phyloP scores from a whole-genome alignment of 2,888 invertebrate genomes.

The Tipula vernalis region DNA sequence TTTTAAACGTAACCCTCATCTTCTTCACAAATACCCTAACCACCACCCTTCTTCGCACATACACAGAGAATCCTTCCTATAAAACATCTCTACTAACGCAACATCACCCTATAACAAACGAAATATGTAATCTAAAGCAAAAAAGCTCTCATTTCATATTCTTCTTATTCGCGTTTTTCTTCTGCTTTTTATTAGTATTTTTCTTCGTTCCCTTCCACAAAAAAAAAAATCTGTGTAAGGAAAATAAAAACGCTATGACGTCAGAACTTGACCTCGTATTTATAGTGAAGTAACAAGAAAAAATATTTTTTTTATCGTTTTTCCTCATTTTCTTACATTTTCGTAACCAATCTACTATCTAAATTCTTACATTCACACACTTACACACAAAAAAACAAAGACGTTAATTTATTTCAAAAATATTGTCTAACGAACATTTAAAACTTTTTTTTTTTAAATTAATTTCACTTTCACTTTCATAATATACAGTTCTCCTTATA shows the following conservation, averaged over 20 bases:
- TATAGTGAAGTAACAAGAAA: neutral
- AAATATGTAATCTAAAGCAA: neutral
- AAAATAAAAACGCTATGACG: constrained; percentile 9
- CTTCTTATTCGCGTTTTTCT: neutral
- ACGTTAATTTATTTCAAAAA: neutral
- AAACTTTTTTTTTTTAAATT: neutral
- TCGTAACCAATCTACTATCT: neutral
- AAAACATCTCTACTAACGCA: neutral
- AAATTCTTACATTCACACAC: neutral
- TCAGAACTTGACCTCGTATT: constrained; percentile 11
- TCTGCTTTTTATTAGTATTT: neutral
- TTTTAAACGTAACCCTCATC: neutral
- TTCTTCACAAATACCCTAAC: neutral
- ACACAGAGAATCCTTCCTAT: neutral
- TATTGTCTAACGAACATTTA: neutral
- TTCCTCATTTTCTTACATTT: neutral
- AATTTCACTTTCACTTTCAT: neutral
- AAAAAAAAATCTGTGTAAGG: neutral
- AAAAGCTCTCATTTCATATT: neutral
- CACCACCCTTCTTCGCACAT: neutral
- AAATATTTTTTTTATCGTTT: neutral
- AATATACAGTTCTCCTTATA: neutral
- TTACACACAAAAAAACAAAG: neutral
- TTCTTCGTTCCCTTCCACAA: neutral
- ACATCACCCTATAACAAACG: neutral